These are phyloP conservation scores for Hiodon alosoides DNA, from an alignment of 2,113 vertebrate species.

Conservation along the genomic window DNA sequence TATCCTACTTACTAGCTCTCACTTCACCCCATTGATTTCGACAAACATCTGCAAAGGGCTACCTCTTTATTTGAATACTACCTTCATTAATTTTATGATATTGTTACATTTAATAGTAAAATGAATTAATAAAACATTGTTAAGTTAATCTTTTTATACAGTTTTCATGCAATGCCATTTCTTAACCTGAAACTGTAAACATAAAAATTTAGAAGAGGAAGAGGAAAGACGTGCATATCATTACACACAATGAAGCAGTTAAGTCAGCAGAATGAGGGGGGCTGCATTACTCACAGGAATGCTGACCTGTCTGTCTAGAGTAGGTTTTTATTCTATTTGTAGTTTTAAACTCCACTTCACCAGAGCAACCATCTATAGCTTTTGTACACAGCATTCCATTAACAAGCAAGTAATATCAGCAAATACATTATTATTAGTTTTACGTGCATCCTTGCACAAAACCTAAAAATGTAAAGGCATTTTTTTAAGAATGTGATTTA, in stretches of 20 bases:
- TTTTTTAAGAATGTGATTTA: too few relatives aligned
- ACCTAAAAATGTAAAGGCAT: background rate
- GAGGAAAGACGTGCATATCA: background rate
- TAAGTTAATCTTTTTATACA: too few relatives aligned
- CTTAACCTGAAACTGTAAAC: conserved; percentile 10
- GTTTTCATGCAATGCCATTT: too few relatives aligned
- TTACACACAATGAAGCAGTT: conserved; percentile 46
- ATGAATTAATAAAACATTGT: too few relatives aligned
- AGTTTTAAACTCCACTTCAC: conserved; percentile 16
- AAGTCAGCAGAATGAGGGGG: conserved; percentile 52
- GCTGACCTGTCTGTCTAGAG: conserved; percentile 54
- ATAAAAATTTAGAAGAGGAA: background rate
- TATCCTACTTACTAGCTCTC: too few relatives aligned
- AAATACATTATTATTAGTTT: background rate
- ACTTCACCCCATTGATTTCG: too few relatives aligned
- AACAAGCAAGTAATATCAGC: conserved; percentile 13
- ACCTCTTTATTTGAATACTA: too few relatives aligned
- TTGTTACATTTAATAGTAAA: too few relatives aligned
- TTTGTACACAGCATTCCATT: conserved; percentile 25
- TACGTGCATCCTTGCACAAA: background rate
- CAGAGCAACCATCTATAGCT: conserved; percentile 19
- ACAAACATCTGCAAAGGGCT: too few relatives aligned
- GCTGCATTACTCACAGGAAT: conserved; percentile 45
- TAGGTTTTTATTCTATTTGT: conserved; percentile 30
- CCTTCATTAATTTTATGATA: too few relatives aligned